Evolutionary conservation across 2,113 vertebrate species (phyloP), one percentile per base, ranked within the genome.

Genomic region (Syngnathus floridae): DNA sequence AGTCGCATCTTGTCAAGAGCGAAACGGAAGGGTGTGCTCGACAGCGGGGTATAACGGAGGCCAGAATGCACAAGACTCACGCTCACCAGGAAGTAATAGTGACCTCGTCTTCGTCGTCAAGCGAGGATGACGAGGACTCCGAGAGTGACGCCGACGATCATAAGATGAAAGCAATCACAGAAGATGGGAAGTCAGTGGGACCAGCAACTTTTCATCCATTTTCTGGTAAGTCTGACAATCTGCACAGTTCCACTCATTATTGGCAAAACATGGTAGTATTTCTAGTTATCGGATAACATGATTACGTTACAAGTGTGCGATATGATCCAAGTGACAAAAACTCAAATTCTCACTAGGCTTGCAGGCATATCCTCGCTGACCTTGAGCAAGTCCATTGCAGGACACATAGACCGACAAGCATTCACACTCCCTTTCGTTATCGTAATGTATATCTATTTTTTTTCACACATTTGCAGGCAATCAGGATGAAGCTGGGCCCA

Each of bases 151-250:
- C 85, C 0, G 95, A 94, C 45, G 92, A 93, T 70, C 94, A 98
- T 90, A 95, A 94, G 86, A 98, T 97, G 75, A 92, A 92, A 77
- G 93, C 93, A 0, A 92, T 98, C 83, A 94, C 92, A 4, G 95
- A 98, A 48, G 92, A 88, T 49, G 82, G 94, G 79, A 72, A 90
- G 45, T 80, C 92, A 43, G 81, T 94, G 63, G 88, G 89, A 67
- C 82, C 82, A 58, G 69, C 86, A 64, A 85, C 85, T 71, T 97
- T 97, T 90, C 93, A 92, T 70, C 94, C 95, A 69, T 97, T 93
- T 57, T 97, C 96, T 82, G 95, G 97, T 98, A 73, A 87, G 84
- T 45, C 49, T 55, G 4, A 35, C 16, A 22, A 61, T 16, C 38
- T 7, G 2, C 52, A 14, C 5, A 11, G 4, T 55, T 26, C 11